Conservation (phyloP, 1,140 invertebrate genomes). For the Acromyrmex heyeri region DNA sequence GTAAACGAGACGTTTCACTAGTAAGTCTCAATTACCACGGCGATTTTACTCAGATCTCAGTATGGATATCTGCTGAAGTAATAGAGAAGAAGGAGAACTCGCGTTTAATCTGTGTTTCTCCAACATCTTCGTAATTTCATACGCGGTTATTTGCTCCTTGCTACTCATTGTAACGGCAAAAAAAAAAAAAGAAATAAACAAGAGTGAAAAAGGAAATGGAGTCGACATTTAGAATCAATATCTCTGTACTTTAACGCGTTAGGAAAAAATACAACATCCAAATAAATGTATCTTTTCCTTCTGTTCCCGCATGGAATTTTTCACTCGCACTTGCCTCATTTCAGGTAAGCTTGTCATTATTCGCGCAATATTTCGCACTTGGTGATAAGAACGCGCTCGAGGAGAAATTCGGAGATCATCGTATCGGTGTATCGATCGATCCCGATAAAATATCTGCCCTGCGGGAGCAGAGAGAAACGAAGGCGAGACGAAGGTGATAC, state of each 20-base stretch:
- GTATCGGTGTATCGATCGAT: slow-evolving; percentile 52
- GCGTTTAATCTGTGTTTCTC: not conserved
- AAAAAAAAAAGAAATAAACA: not conserved
- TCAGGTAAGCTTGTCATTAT: slow-evolving; percentile 52
- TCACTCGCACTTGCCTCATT: not conserved
- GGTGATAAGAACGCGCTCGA: slow-evolving; percentile 27
- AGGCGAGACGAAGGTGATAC: slow-evolving; percentile 22
- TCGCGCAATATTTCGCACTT: slow-evolving; percentile 39
- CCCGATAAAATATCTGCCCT: slow-evolving; percentile 52
- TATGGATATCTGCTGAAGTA: not conserved
- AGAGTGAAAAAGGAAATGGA: not conserved
- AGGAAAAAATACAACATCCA: not conserved
- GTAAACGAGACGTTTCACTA: slow-evolving; percentile 37
- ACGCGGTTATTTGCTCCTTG: not conserved
- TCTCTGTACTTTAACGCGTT: not conserved
- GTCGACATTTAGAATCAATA: not conserved
- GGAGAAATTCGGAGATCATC: slow-evolving; percentile 45
- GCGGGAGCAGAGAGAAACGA: not conserved
- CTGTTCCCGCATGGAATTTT: not conserved
- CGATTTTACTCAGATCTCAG: slow-evolving; percentile 15
- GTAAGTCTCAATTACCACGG: slow-evolving; percentile 25
- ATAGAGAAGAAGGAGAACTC: not conserved
- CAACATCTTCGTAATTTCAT: not conserved
- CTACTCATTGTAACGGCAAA: not conserved
- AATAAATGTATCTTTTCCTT: not conserved